phyloP scores from a whole-genome alignment of 1,140 invertebrate species.

The Galleria mellonella region DNA sequence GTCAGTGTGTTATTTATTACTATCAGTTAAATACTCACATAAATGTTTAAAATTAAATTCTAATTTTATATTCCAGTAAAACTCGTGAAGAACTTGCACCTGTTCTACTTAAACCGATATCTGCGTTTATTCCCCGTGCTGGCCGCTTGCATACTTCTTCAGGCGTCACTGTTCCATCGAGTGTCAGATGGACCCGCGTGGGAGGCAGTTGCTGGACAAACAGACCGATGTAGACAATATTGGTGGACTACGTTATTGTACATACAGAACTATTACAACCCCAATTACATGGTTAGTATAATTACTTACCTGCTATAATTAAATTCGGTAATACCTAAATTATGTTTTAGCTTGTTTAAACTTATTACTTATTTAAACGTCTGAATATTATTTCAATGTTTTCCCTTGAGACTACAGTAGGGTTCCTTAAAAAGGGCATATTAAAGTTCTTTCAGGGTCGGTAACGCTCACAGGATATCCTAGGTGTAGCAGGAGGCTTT shows the following conservation, averaged over 20 bases:
- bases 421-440: too few species aligned
- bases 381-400: too few species aligned
- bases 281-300: constrained; percentile 45
- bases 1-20: too few species aligned
- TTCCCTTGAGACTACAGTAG: too few species aligned
- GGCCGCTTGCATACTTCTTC: constrained; percentile 73
- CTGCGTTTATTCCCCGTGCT: constrained; percentile 77
- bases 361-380: too few species aligned
- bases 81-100: constrained; percentile 40
- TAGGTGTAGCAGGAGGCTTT: too few species aligned
- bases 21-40: constrained; percentile 4
- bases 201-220: constrained; percentile 44
- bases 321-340: too few species aligned
- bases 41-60: not conserved
- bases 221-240: constrained; percentile 54
- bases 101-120: constrained; percentile 76
- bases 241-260: constrained; percentile 76
- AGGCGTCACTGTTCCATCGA: constrained; percentile 73
- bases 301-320: too few species aligned
- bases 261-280: constrained; percentile 73
- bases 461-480: too few species aligned
- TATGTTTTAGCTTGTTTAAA: too few species aligned
- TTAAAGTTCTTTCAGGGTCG: too few species aligned
- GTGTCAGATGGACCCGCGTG: constrained; percentile 77
- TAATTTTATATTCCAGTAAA: constrained; percentile 26